Conservation (phyloP, 2,888 invertebrate species). For the Agriotes lineatus region DNA sequence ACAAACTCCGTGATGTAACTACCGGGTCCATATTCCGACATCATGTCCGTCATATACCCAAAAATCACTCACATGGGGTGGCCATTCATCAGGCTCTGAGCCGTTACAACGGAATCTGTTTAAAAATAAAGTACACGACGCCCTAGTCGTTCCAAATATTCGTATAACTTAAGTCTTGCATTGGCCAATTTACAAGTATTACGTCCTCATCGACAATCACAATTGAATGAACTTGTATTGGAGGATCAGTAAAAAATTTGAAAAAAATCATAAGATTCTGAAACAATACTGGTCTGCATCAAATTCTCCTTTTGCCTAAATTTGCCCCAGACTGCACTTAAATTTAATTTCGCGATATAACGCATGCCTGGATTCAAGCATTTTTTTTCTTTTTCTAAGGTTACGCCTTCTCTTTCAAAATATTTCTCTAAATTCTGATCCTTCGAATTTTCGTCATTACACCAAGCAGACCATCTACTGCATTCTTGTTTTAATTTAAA, state of each 20-base stretch:
- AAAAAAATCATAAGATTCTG: too few species aligned
- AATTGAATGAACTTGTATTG: constrained; percentile 42
- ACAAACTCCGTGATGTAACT: too few species aligned
- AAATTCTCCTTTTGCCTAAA: too few species aligned
- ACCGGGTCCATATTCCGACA: constrained; percentile 49
- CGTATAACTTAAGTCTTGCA: not conserved
- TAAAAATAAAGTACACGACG: constrained; percentile 60
- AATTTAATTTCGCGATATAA: constrained; percentile 44
- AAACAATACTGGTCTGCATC: too few species aligned
- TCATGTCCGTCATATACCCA: constrained; percentile 60
- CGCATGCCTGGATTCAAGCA: constrained; percentile 38
- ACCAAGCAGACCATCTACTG: constrained; percentile 51
- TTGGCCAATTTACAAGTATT: constrained; percentile 3
- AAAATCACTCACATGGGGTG: constrained; percentile 42
- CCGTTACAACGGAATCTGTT: constrained; percentile 34
- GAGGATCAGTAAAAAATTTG: constrained; percentile 43
- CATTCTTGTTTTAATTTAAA: constrained; percentile 55
- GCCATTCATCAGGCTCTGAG: constrained; percentile 55
- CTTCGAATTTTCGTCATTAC: constrained; percentile 36
- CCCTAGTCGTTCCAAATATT: too few species aligned
- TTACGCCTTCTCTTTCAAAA: too few species aligned
- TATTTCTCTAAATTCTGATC: constrained; percentile 41
- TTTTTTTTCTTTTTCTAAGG: constrained; percentile 30
- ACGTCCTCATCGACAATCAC: constrained; percentile 27
- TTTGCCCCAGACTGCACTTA: constrained; percentile 52